phyloP scores from a whole-genome alignment of 2,797 vertebrate species.

The Gambelia wislizenii region DNA sequence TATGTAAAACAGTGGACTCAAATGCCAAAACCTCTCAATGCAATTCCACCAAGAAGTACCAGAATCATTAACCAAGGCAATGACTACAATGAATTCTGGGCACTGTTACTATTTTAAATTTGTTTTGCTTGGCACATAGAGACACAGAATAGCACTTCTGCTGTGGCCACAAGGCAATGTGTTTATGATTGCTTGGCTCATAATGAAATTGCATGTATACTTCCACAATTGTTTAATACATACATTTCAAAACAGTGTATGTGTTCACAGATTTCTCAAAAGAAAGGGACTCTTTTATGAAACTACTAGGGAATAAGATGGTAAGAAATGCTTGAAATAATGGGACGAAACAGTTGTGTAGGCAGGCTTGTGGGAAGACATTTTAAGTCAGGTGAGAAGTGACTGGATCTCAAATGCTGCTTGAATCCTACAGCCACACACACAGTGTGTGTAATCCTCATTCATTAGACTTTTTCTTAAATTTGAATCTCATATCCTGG shows the following conservation, averaged over 20 bases:
- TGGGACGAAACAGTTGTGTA: not conserved
- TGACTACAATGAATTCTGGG: rapidly evolving
- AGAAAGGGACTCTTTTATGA: not conserved
- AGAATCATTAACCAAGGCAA: slow-evolving; percentile 8
- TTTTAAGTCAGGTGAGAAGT: not conserved
- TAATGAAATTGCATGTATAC: not conserved
- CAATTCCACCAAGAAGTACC: not conserved
- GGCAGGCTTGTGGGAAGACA: not conserved
- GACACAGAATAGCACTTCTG: not conserved
- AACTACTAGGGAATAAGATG: not conserved
- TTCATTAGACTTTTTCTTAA: too few relatives aligned
- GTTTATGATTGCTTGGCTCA: rapidly evolving
- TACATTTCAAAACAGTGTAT: not conserved
- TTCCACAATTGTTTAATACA: not conserved
- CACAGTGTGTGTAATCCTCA: too few relatives aligned
- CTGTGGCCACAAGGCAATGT: not conserved
- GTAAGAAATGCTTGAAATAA: too few relatives aligned
- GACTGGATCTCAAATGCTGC: not conserved
- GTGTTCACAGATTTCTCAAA: too few relatives aligned
- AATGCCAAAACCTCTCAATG: slow-evolving; percentile 3
- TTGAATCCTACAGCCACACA: not conserved
- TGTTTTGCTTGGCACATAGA: not conserved
- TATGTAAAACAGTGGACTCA: not conserved
- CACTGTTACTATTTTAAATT: not conserved
- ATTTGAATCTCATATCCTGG: too few relatives aligned